phyloP scores from a whole-genome alignment of 2,113 vertebrate genomes.

The Percina caprodes region DNA sequence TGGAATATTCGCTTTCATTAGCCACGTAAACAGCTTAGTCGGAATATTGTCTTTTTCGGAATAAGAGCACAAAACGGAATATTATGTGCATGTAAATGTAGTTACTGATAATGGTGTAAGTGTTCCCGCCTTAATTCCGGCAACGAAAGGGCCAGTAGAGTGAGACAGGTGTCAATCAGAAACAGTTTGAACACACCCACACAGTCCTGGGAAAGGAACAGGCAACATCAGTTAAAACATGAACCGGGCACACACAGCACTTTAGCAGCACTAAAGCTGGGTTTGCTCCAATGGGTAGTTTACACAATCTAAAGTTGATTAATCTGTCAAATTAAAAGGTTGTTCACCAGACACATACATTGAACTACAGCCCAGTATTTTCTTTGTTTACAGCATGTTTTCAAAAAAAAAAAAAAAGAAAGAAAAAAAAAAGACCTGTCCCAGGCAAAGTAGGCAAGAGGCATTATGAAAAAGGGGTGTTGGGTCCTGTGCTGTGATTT shows the following conservation, averaged over 20 bases:
- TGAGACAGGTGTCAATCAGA: background rate
- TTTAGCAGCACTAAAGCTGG: no score
- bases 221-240: background rate
- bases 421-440: background rate
- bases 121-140: background rate
- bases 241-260: no score
- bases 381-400: background rate
- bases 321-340: slow-evolving; percentile 10
- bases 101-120: background rate
- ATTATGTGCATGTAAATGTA: no score
- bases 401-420: background rate
- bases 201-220: background rate
- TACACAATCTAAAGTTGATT: background rate
- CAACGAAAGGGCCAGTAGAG: background rate
- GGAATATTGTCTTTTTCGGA: no score
- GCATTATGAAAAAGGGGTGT: background rate
- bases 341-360: background rate
- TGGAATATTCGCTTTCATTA: no score
- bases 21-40: no score
- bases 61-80: no score
- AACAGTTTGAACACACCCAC: background rate
- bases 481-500: background rate
- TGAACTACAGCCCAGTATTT: background rate
- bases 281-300: background rate
- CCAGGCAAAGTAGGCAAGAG: background rate